Evolutionary conservation across 2,113 vertebrate species (phyloP).

Genomic region (Recurvirostra avosetta): DNA sequence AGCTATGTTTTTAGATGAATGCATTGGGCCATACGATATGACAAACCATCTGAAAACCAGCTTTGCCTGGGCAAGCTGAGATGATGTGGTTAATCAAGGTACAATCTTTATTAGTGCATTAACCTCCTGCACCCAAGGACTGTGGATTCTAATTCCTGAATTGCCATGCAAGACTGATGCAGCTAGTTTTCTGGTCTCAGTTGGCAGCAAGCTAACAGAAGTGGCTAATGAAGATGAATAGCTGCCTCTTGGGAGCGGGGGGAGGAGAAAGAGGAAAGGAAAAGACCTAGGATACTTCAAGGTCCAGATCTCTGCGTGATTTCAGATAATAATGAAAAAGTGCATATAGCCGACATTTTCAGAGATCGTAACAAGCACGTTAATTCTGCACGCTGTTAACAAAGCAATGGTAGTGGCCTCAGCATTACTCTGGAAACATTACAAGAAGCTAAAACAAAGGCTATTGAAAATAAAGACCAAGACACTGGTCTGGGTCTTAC

Average conservation of each 20-base stretch:
- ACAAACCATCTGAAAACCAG: slow-evolving; percentile 36
- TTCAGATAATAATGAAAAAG: slow-evolving; percentile 37
- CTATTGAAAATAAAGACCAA: slow-evolving; percentile 6
- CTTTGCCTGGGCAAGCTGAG: slow-evolving; percentile 26
- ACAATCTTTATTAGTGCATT: slow-evolving; percentile 67
- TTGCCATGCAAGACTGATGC: slow-evolving; percentile 66
- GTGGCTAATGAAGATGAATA: slow-evolving; percentile 64
- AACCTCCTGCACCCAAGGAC: slow-evolving; percentile 65
- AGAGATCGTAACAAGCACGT: not conserved
- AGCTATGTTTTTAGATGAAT: not conserved
- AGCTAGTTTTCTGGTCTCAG: slow-evolving; percentile 49
- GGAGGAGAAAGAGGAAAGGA: slow-evolving; percentile 13
- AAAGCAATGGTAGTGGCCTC: slow-evolving; percentile 35
- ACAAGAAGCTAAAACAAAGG: slow-evolving; percentile 66
- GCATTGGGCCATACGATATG: not conserved
- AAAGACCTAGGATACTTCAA: slow-evolving; percentile 47
- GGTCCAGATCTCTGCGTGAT: slow-evolving; percentile 48
- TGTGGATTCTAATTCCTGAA: slow-evolving; percentile 62
- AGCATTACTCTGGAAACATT: slow-evolving; percentile 44
- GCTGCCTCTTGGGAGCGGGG: slow-evolving; percentile 35
- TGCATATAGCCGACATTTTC: not conserved
- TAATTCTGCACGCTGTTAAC: slow-evolving; percentile 37
- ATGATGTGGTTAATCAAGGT: slow-evolving; percentile 65
- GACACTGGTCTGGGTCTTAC: slow-evolving; percentile 38
- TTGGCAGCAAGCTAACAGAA: slow-evolving; percentile 59